Percentiles rank a stretch among this genome's conserved stretches.
phyloP scores from a whole-genome alignment of 1,140 invertebrate genomes.

The Ceratitis capitata region DNA sequence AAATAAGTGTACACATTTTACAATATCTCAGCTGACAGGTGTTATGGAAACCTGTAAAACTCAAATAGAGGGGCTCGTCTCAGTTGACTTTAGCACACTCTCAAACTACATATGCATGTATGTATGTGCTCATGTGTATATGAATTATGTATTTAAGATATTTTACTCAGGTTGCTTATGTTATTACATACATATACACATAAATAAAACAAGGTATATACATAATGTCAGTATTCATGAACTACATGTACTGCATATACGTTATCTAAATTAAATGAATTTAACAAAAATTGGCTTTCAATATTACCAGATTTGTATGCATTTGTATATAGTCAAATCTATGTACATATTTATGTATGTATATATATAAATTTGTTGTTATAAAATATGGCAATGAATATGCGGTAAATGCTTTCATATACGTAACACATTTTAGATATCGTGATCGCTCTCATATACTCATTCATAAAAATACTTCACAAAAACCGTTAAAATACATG shows the following conservation, averaged over 20 bases:
- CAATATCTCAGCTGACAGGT: not conserved
- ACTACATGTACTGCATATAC: too few species aligned
- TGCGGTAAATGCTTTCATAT: too few species aligned
- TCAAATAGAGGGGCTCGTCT: conserved; percentile 3
- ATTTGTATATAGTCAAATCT: not conserved
- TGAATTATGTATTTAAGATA: not conserved
- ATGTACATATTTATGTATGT: not conserved
- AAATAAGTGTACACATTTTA: too few species aligned
- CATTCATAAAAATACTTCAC: not conserved
- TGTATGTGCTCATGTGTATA: not conserved
- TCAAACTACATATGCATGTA: not conserved
- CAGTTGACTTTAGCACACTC: not conserved
- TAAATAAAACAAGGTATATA: not conserved
- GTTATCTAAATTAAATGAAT: not conserved
- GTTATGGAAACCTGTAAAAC: not conserved
- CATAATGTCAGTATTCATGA: not conserved
- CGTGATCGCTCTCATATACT: too few species aligned
- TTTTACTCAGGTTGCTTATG: not conserved
- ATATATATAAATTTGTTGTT: not conserved
- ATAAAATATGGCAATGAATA: too few species aligned
- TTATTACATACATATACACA: not conserved
- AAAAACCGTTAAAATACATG: not conserved
- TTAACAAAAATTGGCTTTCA: not conserved
- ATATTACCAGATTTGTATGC: not conserved
- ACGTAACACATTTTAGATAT: too few species aligned